Evolutionary conservation across 2,888 invertebrate species (phyloP), one percentile per base, ranked within the genome.

Genomic region (Horisme vitalbata): DNA sequence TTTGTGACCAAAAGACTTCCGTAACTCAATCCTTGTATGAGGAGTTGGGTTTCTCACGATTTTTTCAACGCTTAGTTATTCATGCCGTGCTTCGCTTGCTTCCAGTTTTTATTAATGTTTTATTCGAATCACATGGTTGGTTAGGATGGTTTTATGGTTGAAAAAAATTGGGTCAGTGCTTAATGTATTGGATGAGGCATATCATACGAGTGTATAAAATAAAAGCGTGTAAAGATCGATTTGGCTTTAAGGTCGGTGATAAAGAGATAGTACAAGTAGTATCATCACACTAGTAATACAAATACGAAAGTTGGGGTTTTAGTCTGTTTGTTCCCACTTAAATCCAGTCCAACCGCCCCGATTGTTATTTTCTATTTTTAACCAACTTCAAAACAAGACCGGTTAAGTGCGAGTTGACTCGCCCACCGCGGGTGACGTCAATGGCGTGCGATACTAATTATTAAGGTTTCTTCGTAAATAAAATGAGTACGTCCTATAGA

Each of bases 1-100:
- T 76, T 71, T 68, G 61, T 44, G 26, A 28, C 45, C 28, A 53
- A 53, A 60, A 63, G 57, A 59, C 52, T 54, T 56, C 50, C 54
- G 71, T 67, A 71, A 69, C 60, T 45, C 60, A 68, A 74, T 72
- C 59, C 52, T 37, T 45, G 58, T 57, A 58, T 51, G 56, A 64
- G 61, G 54, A 63, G 62, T 65, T 51, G 59, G 63, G 55, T 49
- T 36, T 45, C 26, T 43, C 47, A 43, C 54, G 56, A 49, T 61
- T 58, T 68, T 65, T 56, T 55, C 52, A 52, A 27, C 45, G 49
- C 52, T 60, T 58, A 59, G 59, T 65, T 65, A 65, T 68, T 63
- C 59, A 59, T 57, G 51, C 44, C 57, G 48, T 52, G 50, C 55
- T 57, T 57, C 56, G 56, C 58, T 63, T 61, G 41, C 45, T 45